These are phyloP conservation scores for Oreochromis niloticus DNA, from an alignment of 2,113 vertebrate species.

Conservation along the genomic window DNA sequence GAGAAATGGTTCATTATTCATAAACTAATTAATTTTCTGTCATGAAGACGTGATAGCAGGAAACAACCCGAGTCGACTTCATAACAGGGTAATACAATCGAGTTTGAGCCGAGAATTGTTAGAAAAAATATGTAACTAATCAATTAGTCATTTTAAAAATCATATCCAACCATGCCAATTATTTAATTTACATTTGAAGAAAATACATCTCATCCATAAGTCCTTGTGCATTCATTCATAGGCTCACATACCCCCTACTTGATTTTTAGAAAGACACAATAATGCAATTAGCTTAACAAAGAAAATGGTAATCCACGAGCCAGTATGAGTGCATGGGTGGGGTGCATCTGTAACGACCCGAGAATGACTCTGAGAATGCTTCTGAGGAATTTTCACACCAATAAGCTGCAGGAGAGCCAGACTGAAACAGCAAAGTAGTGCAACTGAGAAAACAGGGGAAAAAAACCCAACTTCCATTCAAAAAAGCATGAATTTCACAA, in stretches of 20 bases:
- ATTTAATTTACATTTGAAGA: slow-evolving; percentile 23
- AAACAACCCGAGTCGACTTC: not conserved
- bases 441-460: not conserved
- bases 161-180: not conserved
- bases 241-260: not conserved
- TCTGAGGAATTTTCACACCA: slow-evolving; percentile 63
- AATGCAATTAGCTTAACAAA: slow-evolving; percentile 68
- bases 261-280: slow-evolving; percentile 40
- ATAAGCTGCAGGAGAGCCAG: slow-evolving; percentile 47
- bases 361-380: slow-evolving; percentile 49
- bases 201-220: slow-evolving; percentile 6
- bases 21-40: slow-evolving; percentile 36
- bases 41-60: slow-evolving; percentile 36
- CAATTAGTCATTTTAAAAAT: not conserved
- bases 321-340: slow-evolving; percentile 58
- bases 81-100: not conserved
- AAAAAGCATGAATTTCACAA: not conserved
- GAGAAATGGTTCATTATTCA: slow-evolving; percentile 46
- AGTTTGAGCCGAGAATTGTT: fast-evolving
- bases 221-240: slow-evolving; percentile 30
- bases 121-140: not conserved
- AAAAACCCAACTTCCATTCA: not conserved
- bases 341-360: slow-evolving; percentile 64
- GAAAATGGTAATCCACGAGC: slow-evolving; percentile 56
- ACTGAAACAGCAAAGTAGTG: slow-evolving; percentile 1